Conservation (phyloP, 2,888 invertebrate genomes). For the Drosophila algonquin region DNA sequence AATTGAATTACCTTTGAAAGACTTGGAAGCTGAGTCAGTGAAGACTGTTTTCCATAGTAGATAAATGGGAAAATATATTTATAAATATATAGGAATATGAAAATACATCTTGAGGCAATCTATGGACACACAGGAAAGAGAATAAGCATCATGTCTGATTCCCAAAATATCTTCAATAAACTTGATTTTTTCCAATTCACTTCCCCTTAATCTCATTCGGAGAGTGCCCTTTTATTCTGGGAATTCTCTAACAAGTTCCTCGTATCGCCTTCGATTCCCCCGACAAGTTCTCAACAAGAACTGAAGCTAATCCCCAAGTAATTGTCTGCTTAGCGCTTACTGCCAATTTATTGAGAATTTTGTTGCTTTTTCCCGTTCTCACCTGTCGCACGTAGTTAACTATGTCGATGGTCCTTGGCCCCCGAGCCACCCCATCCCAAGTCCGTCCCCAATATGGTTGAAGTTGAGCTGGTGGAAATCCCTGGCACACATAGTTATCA, state of each 20-base stretch:
- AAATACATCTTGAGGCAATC: not conserved
- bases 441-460: constrained; percentile 43
- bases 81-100: too few species aligned
- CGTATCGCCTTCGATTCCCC: constrained; percentile 10
- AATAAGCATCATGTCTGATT: too few species aligned
- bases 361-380: constrained; percentile 34
- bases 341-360: constrained; percentile 74
- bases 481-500: constrained; percentile 64
- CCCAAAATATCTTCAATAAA: too few species aligned
- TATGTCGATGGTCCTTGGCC: constrained; percentile 45
- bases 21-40: not conserved
- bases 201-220: not conserved
- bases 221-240: not conserved
- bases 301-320: constrained; percentile 70
- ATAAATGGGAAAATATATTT: not conserved
- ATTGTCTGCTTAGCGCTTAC: constrained; percentile 66
- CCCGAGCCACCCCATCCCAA: constrained; percentile 25
- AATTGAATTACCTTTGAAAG: constrained; percentile 53
- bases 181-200: too few species aligned
- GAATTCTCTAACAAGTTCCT: not conserved
- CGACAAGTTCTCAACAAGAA: constrained; percentile 20
- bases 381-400: constrained; percentile 67
- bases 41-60: not conserved
- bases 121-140: not conserved
- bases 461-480: constrained; percentile 20